These are phyloP conservation scores for Drosophila neutralis DNA, from an alignment of 2,888 invertebrate genomes.

Conservation along the genomic window DNA sequence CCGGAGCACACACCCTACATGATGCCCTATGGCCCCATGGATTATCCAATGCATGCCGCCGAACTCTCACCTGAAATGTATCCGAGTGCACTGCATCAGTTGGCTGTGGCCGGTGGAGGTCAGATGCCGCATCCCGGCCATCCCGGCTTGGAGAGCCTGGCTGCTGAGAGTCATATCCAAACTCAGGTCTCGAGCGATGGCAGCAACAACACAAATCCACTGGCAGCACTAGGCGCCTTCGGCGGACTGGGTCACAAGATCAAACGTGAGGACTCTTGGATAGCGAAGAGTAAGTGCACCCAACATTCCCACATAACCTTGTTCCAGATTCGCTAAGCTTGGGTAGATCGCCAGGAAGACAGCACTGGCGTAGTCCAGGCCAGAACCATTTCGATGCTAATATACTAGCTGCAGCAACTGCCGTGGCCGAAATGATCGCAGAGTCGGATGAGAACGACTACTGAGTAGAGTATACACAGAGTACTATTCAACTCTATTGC, in stretches of 20 bases:
- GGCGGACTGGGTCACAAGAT: constrained; percentile 82
- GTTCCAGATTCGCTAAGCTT: constrained; percentile 53
- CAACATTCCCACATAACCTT: constrained; percentile 52
- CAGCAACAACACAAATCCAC: constrained; percentile 81
- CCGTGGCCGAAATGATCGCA: constrained; percentile 66
- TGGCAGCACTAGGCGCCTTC: constrained; percentile 80
- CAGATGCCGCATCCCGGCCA: constrained; percentile 57
- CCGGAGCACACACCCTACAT: constrained; percentile 84
- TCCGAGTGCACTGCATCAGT: constrained; percentile 79
- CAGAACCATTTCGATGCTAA: constrained; percentile 20
- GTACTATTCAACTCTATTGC: constrained; percentile 9
- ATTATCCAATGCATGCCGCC: constrained; percentile 81
- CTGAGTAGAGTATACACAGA: constrained; percentile 41
- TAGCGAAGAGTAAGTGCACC: constrained; percentile 78
- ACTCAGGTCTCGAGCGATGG: constrained; percentile 80
- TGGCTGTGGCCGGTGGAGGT: constrained; percentile 75
- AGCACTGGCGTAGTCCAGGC: constrained; percentile 17
- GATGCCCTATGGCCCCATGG: constrained; percentile 84
- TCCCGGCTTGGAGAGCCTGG: constrained; percentile 77
- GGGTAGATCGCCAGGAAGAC: constrained; percentile 31
- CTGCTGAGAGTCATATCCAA: constrained; percentile 82
- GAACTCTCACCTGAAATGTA: constrained; percentile 83
- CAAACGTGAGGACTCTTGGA: constrained; percentile 84
- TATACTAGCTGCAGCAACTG: constrained; percentile 61
- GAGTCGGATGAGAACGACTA: constrained; percentile 64